Evolutionary conservation across 1,140 invertebrate species (phyloP).

Genomic region (Zaprionus kolodkinae): DNA sequence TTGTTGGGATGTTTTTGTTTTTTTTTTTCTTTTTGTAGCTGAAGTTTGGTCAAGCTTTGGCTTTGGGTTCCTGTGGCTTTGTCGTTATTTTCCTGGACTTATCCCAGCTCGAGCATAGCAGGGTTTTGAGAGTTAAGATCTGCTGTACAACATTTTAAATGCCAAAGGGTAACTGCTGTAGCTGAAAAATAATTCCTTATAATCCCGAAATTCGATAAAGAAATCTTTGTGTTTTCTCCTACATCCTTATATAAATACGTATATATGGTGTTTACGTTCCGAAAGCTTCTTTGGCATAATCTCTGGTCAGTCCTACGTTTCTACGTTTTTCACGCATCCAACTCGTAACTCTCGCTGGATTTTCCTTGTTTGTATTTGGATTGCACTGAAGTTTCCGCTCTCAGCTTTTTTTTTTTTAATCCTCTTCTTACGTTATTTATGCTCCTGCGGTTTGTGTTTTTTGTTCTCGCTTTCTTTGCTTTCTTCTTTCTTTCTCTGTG

Average conservation of each 20-base stretch:
- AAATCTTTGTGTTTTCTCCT: not conserved
- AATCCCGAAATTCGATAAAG: not conserved
- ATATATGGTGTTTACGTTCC: not conserved
- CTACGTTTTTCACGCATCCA: not conserved
- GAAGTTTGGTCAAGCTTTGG: slow-evolving; percentile 13
- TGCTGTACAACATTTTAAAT: not conserved
- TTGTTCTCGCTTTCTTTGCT: not conserved
- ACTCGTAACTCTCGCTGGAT: not conserved
- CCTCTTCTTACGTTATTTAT: slow-evolving; percentile 64
- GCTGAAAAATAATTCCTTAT: not conserved
- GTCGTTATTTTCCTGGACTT: not conserved
- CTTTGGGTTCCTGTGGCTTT: not conserved
- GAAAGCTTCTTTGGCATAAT: not conserved
- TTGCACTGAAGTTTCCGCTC: slow-evolving; percentile 29
- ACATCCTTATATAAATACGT: not conserved
- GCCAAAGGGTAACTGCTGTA: not conserved
- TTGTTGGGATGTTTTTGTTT: slow-evolving; percentile 35
- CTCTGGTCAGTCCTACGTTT: not conserved
- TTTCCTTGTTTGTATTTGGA: slow-evolving; percentile 45
- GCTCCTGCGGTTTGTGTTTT: slow-evolving; percentile 49
- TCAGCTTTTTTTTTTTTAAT: slow-evolving; percentile 28
- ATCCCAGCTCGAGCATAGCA: not conserved
- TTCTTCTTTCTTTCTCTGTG: not conserved
- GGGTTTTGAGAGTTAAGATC: not conserved
- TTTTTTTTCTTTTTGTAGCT: slow-evolving; percentile 1